Conservation (phyloP, 2,888 invertebrate genomes). For the Meiosimyza platycephala region DNA sequence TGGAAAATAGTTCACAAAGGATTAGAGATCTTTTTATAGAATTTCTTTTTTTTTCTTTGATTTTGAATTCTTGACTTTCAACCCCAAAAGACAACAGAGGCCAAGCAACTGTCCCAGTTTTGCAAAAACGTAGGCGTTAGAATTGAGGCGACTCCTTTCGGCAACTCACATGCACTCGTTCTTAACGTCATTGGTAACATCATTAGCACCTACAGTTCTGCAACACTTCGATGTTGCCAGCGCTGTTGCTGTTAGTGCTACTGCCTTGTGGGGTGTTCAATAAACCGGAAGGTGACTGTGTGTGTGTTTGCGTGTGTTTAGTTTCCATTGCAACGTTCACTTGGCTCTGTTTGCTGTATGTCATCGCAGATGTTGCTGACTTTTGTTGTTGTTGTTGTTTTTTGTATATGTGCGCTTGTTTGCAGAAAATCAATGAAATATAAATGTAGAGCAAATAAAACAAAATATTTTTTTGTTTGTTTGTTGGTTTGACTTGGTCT, state of each 20-base stretch:
- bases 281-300: neutral
- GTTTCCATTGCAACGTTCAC: too few relatives aligned
- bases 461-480: neutral
- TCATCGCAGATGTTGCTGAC: slow-evolving; percentile 8
- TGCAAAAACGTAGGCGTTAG: neutral
- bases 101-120: slow-evolving; percentile 32
- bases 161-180: neutral
- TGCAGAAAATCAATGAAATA: slow-evolving; percentile 31
- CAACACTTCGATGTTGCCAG: neutral
- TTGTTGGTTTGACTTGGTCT: neutral
- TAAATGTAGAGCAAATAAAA: slow-evolving; percentile 28
- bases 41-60: too few relatives aligned
- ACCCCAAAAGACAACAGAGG: slow-evolving; percentile 7
- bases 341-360: slow-evolving; percentile 6
- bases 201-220: neutral
- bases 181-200: neutral
- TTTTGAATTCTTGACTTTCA: too few relatives aligned
- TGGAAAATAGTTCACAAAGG: too few relatives aligned
- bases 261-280: slow-evolving; percentile 2
- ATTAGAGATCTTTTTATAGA: too few relatives aligned
- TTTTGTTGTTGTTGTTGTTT: slow-evolving; percentile 8
- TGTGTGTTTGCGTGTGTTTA: neutral
- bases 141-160: neutral
- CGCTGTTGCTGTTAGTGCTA: neutral
- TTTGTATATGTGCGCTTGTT: neutral